A percentile compares a stretch with the other conserved stretches of the same genome.
Evolutionary conservation across 2,113 vertebrate genomes (phyloP).

Genomic region (Cyrtonyx montezumae): DNA sequence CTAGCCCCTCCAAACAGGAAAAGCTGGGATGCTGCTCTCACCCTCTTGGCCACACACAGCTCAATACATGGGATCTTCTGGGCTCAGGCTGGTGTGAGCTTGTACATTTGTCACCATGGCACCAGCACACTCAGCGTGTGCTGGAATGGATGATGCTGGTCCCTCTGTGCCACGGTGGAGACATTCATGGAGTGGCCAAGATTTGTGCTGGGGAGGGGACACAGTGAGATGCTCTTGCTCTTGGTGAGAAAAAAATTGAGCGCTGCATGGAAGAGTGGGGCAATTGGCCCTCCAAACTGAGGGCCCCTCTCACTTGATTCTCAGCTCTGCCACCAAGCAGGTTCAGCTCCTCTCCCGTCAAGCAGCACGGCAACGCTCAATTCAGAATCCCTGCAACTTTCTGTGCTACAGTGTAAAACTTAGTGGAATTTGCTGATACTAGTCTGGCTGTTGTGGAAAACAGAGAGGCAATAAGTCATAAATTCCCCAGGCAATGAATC

Average conservation of each 20-base stretch:
- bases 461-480: not conserved
- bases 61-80: not conserved
- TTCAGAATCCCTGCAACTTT: not conserved
- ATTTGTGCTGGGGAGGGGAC: fast-evolving
- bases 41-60: not conserved
- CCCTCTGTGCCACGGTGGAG: fast-evolving
- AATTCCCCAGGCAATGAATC: not conserved
- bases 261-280: not conserved
- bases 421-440: not conserved
- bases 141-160: not conserved
- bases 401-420: fast-evolving
- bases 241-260: not conserved
- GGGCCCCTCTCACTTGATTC: not conserved
- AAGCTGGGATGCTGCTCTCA: not conserved
- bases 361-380: not conserved
- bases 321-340: not conserved
- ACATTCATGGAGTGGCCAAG: not conserved
- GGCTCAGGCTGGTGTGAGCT: not conserved
- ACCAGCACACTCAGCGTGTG: not conserved
- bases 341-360: fast-evolving
- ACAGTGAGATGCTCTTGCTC: not conserved
- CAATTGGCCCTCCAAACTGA: not conserved
- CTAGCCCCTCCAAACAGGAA: not conserved
- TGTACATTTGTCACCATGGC: fast-evolving
- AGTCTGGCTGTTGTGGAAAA: not conserved